These are phyloP conservation scores for Zaprionus ghesquierei DNA, from an alignment of 1,140 invertebrate species.

Conservation along the genomic window DNA sequence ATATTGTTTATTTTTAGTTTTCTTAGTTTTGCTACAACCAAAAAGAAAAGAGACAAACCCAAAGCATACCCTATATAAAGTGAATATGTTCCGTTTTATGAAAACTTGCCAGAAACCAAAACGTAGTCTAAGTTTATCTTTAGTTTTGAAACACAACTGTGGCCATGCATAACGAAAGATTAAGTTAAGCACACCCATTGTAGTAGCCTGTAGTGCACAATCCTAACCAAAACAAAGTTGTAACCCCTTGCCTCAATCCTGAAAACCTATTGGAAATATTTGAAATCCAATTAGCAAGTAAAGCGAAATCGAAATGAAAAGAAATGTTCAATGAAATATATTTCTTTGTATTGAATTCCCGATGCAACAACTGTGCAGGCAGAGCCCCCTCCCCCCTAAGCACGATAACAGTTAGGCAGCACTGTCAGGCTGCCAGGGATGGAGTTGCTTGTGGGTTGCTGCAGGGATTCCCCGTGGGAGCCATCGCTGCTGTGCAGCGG, in stretches of 20 bases:
- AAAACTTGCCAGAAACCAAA: slow-evolving; percentile 28
- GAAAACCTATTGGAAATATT: background rate
- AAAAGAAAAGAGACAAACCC: slow-evolving; percentile 24
- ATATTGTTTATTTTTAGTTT: slow-evolving; percentile 12
- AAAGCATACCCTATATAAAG: slow-evolving; percentile 16
- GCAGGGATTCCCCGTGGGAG: slow-evolving; percentile 6
- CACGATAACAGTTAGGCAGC: slow-evolving; percentile 62
- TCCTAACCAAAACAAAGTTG: background rate
- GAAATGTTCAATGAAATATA: background rate
- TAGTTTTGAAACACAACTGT: slow-evolving; percentile 44
- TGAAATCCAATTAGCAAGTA: slow-evolving; percentile 21
- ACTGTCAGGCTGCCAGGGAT: background rate
- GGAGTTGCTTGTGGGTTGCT: slow-evolving; percentile 11
- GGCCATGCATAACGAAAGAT: slow-evolving; percentile 48
- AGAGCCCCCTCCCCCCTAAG: background rate
- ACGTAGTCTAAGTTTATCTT: slow-evolving; percentile 13
- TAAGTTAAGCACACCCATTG: background rate
- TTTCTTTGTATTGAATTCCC: background rate
- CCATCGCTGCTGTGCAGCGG: slow-evolving; percentile 35
- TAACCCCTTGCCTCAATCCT: background rate
- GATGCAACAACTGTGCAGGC: background rate
- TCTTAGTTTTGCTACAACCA: slow-evolving; percentile 50
- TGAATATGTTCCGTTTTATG: slow-evolving; percentile 3
- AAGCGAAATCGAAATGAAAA: slow-evolving; percentile 10
- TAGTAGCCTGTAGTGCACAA: background rate